Conservation (phyloP, 2,888 invertebrate species). For the Physocephala rufipes region DNA sequence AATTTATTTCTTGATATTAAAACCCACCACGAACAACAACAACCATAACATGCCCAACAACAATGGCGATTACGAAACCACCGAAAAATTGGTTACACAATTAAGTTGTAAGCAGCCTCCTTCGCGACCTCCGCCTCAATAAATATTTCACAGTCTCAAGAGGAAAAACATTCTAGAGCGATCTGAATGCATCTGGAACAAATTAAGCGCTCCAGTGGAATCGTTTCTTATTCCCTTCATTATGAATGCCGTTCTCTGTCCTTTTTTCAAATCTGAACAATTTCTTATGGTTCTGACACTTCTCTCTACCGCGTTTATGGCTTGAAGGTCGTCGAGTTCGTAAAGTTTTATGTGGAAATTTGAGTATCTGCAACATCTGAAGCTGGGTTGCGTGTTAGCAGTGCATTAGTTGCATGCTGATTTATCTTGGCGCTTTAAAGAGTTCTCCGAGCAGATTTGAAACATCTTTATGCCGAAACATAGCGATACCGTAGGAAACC, state of each 20-base stretch:
- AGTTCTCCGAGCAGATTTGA: constrained; percentile 14
- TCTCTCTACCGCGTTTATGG: not conserved
- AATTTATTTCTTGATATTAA: not conserved
- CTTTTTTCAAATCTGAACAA: no score
- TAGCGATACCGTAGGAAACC: not conserved
- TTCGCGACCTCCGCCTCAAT: not conserved
- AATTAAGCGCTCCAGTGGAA: constrained; percentile 26
- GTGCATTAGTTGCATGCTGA: constrained; percentile 34
- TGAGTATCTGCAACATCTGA: constrained; percentile 23
- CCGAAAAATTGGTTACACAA: constrained; percentile 8
- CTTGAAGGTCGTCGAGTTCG: not conserved
- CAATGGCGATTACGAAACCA: not conserved
- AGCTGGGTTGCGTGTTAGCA: constrained; percentile 31
- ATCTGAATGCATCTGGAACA: constrained; percentile 19
- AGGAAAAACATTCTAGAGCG: not conserved
- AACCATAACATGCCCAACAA: not conserved
- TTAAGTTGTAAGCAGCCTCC: constrained; percentile 19
- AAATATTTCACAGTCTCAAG: not conserved
- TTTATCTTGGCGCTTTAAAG: constrained; percentile 30
- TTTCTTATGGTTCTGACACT: no score
- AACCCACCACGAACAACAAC: not conserved
- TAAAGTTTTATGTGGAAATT: constrained; percentile 20
- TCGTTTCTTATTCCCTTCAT: not conserved
- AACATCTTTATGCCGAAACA: not conserved
- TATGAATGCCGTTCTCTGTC: not conserved